These are phyloP conservation scores for Gymnodraco acuticeps DNA, from an alignment of 2,797 vertebrate species.

Conservation along the genomic window DNA sequence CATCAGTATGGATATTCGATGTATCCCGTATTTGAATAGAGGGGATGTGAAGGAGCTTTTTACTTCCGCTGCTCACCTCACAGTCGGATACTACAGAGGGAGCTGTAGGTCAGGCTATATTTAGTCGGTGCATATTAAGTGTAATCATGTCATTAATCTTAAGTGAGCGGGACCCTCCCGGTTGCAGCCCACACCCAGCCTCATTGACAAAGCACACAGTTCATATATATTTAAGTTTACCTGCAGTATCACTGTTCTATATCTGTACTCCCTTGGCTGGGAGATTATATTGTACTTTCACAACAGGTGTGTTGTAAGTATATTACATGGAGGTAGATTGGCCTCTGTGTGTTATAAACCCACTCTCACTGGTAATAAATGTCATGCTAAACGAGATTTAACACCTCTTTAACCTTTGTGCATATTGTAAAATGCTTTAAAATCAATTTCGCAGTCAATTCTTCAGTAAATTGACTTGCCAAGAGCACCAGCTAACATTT, in stretches of 20 bases:
- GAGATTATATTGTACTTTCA: conserved; percentile 8
- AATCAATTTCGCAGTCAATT: conserved; percentile 11
- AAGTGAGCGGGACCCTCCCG: conserved; percentile 39
- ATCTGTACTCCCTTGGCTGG: conserved; percentile 21
- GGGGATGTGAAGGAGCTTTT: conserved; percentile 22
- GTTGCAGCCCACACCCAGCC: conserved; percentile 35
- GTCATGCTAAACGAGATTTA: conserved; percentile 22
- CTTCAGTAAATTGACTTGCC: conserved; percentile 5
- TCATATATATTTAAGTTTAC: conserved; percentile 48
- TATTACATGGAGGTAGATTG: conserved; percentile 2
- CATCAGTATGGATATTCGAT: not conserved
- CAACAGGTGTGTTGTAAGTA: conserved; percentile 8
- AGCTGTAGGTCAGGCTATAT: conserved; percentile 74
- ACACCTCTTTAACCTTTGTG: conserved; percentile 46
- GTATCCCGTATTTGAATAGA: not conserved
- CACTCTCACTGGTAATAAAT: conserved; percentile 27
- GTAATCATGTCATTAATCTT: conserved; percentile 71
- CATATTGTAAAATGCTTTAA: conserved; percentile 24
- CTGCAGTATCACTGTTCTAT: conserved; percentile 21
- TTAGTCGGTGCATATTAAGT: conserved; percentile 67
- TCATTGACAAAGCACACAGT: conserved; percentile 33
- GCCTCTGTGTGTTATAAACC: conserved; percentile 23
- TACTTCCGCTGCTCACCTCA: conserved; percentile 44
- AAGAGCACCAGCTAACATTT: not conserved
- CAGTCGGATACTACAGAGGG: conserved; percentile 49